A percentile compares a stretch with the other conserved stretches of the same genome.
phyloP scores from a whole-genome alignment of 2,888 invertebrate genomes.

The Neelides folsomi region DNA sequence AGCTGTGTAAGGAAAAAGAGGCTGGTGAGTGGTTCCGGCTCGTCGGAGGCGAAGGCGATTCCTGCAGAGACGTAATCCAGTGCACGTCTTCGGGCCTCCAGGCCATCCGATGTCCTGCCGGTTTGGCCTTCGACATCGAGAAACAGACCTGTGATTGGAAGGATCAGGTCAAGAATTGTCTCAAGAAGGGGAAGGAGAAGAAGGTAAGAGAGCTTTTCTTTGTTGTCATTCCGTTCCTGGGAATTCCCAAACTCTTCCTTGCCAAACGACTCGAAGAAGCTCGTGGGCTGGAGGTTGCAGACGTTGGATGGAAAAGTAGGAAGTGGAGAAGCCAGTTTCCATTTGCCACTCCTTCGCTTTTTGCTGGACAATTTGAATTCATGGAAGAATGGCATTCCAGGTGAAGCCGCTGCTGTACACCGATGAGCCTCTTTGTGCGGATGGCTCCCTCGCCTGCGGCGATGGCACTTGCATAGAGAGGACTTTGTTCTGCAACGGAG shows the following conservation, averaged over 20 bases:
- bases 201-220: constrained; percentile 13
- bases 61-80: constrained; percentile 87
- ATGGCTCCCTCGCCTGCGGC: constrained; percentile 66
- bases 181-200: constrained; percentile 30
- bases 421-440: constrained; percentile 80
- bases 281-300: background rate
- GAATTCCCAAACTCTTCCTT: background rate
- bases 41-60: constrained; percentile 76
- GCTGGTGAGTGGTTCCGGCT: constrained; percentile 90
- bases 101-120: constrained; percentile 57
- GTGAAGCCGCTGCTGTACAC: constrained; percentile 74
- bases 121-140: constrained; percentile 83
- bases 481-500: constrained; percentile 84
- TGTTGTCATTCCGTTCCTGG: background rate
- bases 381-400: constrained; percentile 7
- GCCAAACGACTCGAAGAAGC: background rate
- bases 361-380: background rate
- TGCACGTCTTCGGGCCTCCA: constrained; percentile 69
- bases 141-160: constrained; percentile 93
- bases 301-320: background rate
- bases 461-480: constrained; percentile 74
- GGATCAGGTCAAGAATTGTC: constrained; percentile 79
- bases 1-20: constrained; percentile 85
- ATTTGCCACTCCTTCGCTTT: background rate
- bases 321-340: background rate